A percentile compares a stretch with the other conserved stretches of the same genome.
These are phyloP conservation scores for Troilus luridus DNA, from an alignment of 2,888 invertebrate genomes.

Conservation along the genomic window DNA sequence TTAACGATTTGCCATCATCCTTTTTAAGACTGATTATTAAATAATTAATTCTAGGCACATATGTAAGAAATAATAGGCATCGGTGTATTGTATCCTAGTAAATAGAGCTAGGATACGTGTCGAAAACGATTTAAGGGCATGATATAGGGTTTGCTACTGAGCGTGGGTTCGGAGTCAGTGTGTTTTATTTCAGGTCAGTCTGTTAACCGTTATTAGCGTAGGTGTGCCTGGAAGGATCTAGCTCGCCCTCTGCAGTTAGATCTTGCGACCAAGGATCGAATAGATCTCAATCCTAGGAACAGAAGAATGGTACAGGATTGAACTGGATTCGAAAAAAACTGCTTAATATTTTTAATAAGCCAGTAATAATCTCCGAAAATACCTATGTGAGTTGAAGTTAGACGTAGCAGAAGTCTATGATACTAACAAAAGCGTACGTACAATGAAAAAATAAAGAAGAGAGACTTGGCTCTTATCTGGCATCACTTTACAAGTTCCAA, in stretches of 20 bases:
- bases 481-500: too few relatives aligned
- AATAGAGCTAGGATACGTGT: not conserved
- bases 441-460: too few relatives aligned
- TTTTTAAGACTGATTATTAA: too few relatives aligned
- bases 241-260: not conserved
- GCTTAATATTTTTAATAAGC: not conserved
- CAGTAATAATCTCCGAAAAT: not conserved
- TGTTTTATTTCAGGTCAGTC: slow-evolving; percentile 5
- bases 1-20: too few relatives aligned
- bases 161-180: not conserved
- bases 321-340: not conserved
- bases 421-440: too few relatives aligned
- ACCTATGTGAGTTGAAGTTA: not conserved
- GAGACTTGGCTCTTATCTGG: too few relatives aligned
- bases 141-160: not conserved
- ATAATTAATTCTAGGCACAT: too few relatives aligned
- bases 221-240: not conserved
- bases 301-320: not conserved
- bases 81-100: too few relatives aligned
- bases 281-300: not conserved
- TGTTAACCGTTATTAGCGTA: slow-evolving; percentile 40
- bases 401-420: too few relatives aligned
- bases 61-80: too few relatives aligned
- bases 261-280: not conserved
- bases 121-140: not conserved